phyloP scores from a whole-genome alignment of 2,888 invertebrate genomes.

The Trissoscelio sp. region DNA sequence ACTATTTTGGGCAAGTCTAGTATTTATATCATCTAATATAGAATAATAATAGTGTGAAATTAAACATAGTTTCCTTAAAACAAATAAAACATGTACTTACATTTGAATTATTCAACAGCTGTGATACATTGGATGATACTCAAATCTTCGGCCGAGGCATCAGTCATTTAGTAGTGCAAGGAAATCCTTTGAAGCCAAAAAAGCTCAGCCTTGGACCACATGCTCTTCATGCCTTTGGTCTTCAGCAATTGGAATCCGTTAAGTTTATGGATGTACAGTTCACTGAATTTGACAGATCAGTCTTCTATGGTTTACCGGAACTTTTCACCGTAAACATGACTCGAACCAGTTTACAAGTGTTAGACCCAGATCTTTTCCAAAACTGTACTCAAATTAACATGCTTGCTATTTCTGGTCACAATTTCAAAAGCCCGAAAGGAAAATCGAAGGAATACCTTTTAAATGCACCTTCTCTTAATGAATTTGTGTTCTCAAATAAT shows the following conservation, averaged over 20 bases:
- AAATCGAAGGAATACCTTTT: slow-evolving; percentile 84
- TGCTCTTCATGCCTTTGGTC: slow-evolving; percentile 84
- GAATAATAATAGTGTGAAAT: not conserved
- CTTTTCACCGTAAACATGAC: slow-evolving; percentile 89
- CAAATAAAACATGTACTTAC: not conserved
- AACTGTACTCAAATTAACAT: slow-evolving; percentile 87
- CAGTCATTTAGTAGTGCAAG: slow-evolving; percentile 86
- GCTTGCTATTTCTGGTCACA: slow-evolving; percentile 88
- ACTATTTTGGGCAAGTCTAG: too few species aligned
- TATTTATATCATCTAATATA: too few species aligned
- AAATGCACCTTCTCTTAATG: slow-evolving; percentile 87
- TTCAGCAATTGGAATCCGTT: slow-evolving; percentile 88
- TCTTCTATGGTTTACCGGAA: slow-evolving; percentile 88
- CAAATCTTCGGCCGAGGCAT: slow-evolving; percentile 88
- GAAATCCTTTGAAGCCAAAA: slow-evolving; percentile 85
- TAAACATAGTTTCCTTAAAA: not conserved
- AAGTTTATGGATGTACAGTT: slow-evolving; percentile 89
- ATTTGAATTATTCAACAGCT: slow-evolving; percentile 83
- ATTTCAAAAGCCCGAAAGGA: slow-evolving; percentile 84
- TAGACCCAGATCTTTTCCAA: slow-evolving; percentile 89
- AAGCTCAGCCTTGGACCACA: slow-evolving; percentile 78
- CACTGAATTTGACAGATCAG: slow-evolving; percentile 87
- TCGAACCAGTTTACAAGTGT: slow-evolving; percentile 87
- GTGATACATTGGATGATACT: slow-evolving; percentile 87
- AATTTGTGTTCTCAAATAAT: slow-evolving; percentile 89